Conservation (phyloP, 2,797 vertebrate species). For the Pipistrellus pipistrellus region DNA sequence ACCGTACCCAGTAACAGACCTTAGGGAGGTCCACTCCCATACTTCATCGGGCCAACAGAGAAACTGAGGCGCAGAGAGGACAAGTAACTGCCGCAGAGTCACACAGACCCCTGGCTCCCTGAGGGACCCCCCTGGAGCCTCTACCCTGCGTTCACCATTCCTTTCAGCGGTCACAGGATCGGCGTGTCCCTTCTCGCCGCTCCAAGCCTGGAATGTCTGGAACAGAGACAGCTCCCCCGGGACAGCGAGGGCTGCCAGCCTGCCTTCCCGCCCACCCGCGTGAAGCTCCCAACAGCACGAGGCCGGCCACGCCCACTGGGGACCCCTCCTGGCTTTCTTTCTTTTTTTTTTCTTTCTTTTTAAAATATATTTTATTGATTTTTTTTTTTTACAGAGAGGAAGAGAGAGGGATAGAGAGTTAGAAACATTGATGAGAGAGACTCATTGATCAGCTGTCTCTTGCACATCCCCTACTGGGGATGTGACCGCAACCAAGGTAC, state of each 20-base stretch:
- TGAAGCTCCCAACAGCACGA: rapidly evolving
- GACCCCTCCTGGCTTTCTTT: no score
- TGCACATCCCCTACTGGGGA: no score
- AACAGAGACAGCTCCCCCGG: neutral
- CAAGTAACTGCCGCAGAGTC: neutral
- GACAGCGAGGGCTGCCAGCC: neutral
- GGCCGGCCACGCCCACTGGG: neutral
- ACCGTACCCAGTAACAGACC: neutral
- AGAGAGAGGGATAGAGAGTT: no score
- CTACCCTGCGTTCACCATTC: neutral
- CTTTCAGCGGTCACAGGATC: neutral
- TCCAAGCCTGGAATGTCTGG: neutral
- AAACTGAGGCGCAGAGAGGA: neutral
- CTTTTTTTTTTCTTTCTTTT: no score
- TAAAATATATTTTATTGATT: no score
- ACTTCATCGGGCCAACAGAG: neutral
- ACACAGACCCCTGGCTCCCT: neutral
- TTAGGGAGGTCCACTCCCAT: neutral
- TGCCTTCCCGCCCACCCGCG: rapidly evolving
- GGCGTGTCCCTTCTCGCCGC: neutral
- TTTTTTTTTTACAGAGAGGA: no score
- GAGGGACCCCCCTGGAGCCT: no score
- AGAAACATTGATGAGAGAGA: no score
- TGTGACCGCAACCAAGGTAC: no score
- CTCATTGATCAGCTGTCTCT: no score